Conservation (phyloP, 1,140 invertebrate species). For the Luehdorfia chinensis region DNA sequence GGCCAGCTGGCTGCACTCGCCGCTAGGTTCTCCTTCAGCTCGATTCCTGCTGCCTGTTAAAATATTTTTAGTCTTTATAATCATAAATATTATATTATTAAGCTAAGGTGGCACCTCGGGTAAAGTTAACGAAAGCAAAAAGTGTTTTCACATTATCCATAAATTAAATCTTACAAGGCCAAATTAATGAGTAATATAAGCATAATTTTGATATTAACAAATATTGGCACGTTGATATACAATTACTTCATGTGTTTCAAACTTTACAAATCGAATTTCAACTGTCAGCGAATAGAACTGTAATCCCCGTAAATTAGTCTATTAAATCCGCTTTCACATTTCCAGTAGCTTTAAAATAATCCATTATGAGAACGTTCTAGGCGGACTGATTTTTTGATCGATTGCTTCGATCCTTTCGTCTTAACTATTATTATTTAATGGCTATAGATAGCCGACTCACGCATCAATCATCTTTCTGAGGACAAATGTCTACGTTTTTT, state of each 20-base stretch:
- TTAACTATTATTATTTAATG: constrained; percentile 73
- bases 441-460: constrained; percentile 46
- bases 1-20: constrained; percentile 89
- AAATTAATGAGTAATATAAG: no score
- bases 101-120: no score
- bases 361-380: constrained; percentile 51
- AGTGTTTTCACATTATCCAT: not conserved
- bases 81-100: no score
- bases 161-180: constrained; percentile 3
- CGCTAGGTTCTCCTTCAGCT: constrained; percentile 91
- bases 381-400: constrained; percentile 68
- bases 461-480: constrained; percentile 61
- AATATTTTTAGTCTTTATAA: no score
- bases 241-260: no score
- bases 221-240: no score
- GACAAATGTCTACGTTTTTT: constrained; percentile 49
- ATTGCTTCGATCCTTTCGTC: constrained; percentile 44
- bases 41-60: constrained; percentile 84
- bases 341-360: constrained; percentile 62
- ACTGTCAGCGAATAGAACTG: constrained; percentile 14
- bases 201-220: no score
- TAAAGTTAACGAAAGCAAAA: not conserved
- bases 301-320: constrained; percentile 11
- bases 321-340: constrained; percentile 34
- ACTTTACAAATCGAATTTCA: no score